Percentiles rank a stretch among this genome's conserved stretches.
These are phyloP conservation scores for Sanderia malayensis DNA, from an alignment of 30 jellyfish, hydroid and myxozoan genomes.

Conservation along the genomic window DNA sequence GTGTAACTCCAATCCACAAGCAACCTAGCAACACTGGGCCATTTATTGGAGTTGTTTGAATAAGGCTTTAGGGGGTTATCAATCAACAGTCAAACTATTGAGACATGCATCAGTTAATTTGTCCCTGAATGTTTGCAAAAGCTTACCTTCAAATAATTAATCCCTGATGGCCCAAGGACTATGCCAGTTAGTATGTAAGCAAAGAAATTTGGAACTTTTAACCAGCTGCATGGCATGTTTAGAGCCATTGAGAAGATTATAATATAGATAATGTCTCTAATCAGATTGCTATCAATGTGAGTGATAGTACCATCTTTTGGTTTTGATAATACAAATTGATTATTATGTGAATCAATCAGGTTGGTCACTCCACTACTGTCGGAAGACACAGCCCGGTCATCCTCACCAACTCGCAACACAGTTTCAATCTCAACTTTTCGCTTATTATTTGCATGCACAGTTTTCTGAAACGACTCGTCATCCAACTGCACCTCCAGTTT, in stretches of 20 bases:
- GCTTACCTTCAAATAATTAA: constrained; percentile 66
- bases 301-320: constrained; percentile 95
- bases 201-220: constrained; percentile 71
- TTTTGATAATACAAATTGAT: constrained; percentile 85
- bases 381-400: constrained; percentile 31
- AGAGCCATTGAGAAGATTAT: constrained; percentile 60
- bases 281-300: constrained; percentile 77
- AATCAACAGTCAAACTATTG: too few relatives aligned
- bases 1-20: too few relatives aligned
- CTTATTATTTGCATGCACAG: constrained; percentile 39
- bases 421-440: constrained; percentile 77
- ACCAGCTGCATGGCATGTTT: constrained; percentile 70
- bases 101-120: too few relatives aligned
- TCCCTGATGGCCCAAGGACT: constrained; percentile 95
- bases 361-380: constrained; percentile 79
- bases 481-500: constrained; percentile 69
- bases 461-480: constrained; percentile 73
- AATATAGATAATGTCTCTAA: constrained; percentile 73
- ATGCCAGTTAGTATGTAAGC: constrained; percentile 89
- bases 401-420: constrained; percentile 71
- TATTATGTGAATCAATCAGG: constrained; percentile 84
- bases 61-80: too few relatives aligned
- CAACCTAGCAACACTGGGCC: too few relatives aligned
- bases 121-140: too few relatives aligned
- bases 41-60: too few relatives aligned